phyloP scores from a whole-genome alignment of 2,888 invertebrate genomes.

The Ethmia dodecea region DNA sequence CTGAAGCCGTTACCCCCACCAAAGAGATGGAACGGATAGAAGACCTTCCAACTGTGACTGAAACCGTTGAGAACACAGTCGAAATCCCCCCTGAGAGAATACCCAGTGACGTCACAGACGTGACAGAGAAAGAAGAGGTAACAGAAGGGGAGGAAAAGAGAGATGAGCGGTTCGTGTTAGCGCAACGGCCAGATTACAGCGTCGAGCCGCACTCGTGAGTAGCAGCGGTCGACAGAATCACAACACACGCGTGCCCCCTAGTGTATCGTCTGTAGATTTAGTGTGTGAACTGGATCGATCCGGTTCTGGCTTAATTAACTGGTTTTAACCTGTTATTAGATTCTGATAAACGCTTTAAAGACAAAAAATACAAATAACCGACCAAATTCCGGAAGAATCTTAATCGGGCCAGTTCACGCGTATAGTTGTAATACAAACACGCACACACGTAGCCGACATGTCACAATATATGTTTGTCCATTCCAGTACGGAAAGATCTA shows the following conservation, averaged over 20 bases:
- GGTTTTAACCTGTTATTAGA: neutral
- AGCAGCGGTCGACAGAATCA: constrained; percentile 26
- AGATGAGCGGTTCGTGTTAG: constrained; percentile 41
- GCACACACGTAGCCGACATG: too few relatives aligned
- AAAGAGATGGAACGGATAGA: constrained; percentile 13
- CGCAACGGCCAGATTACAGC: constrained; percentile 55
- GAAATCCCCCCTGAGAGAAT: neutral
- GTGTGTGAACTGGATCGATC: constrained; percentile 19
- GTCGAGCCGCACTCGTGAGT: constrained; percentile 76
- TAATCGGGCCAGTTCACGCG: constrained; percentile 8
- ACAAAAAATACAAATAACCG: too few relatives aligned
- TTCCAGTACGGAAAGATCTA: constrained; percentile 97
- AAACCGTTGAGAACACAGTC: constrained; percentile 31
- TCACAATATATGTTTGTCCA: constrained; percentile 66
- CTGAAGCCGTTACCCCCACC: constrained; percentile 57
- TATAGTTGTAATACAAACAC: constrained; percentile 2
- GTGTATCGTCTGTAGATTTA: constrained; percentile 3
- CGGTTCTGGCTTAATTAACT: neutral
- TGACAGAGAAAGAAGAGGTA: constrained; percentile 4
- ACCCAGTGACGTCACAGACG: constrained; percentile 19
- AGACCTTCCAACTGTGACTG: constrained; percentile 21
- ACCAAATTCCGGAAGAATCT: too few relatives aligned
- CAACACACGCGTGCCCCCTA: constrained; percentile 8
- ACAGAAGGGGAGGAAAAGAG: constrained; percentile 21
- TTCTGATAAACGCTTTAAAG: too few relatives aligned